Base-by-base conservation (phyloP, 2,113 vertebrate species). In the Cisticola juncidis region DNA sequence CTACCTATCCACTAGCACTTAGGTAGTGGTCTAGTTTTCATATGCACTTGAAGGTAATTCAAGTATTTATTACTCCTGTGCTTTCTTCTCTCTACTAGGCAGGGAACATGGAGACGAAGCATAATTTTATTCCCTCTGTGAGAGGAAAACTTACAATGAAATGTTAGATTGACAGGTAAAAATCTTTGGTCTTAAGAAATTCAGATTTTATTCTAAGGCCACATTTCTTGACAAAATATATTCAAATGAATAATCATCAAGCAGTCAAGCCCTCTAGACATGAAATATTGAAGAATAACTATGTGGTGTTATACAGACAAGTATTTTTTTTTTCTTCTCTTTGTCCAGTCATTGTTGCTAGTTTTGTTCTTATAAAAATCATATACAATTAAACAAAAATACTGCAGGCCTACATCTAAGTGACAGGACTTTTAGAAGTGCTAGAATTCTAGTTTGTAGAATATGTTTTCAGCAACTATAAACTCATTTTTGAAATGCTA, bases 41-140 rank as follows among this genome's bases (percentile, higher is more conserved):
- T 88, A 96, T 90, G 90, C 93, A 91, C 95, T 96, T 97, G 96
- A 92, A 97, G 85, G 95, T 98, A 97, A 96, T 98, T 97, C 92
- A 83, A 81, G 88, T 90, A 97, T 98, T 98, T 98, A 98, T 97
- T 96, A 94, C 93, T 96, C 95, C 90, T 88, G 87, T 28, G 44
- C 87, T 97, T 96, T 94, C 86, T 96, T 95, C 95, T 96, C 89
- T 98, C 85, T 91, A 47, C 60, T 40, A 94, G 94, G 92, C 69
- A 90, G 71, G 94, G 95, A 98, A 97, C 70, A 87, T 73, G 76
- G 80, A 87, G 92, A 97, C 96, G 93, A 95, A 92, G 96, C 96
- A 96, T 86, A 97, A 96, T 81, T 89, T 90, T 15, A 54, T 57
- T 88, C n/a, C 35, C 9, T 60, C 56, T 80, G 8, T 42, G 90